These are phyloP conservation scores for Upupa epops DNA, from an alignment of 2,113 vertebrate species.

Conservation along the genomic window DNA sequence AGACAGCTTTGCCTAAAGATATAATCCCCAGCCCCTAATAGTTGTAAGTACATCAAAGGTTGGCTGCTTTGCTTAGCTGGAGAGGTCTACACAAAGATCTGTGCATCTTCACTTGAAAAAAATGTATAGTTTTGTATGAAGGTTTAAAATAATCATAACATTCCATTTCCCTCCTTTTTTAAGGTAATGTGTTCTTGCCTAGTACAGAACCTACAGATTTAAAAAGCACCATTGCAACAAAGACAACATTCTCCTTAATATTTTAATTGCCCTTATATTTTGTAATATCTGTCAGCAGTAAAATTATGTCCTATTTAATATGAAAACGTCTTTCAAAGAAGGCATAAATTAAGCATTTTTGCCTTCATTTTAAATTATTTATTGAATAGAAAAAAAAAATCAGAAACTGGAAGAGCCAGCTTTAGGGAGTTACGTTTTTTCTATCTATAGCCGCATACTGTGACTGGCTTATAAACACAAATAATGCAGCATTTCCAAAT, in stretches of 20 bases:
- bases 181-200: not conserved
- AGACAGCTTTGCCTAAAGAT: slow-evolving; percentile 71
- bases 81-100: slow-evolving; percentile 46
- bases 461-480: not conserved
- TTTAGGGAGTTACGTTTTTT: not conserved
- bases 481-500: not conserved
- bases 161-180: not conserved
- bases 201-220: not conserved
- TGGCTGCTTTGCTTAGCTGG: slow-evolving; percentile 66
- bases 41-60: slow-evolving; percentile 73
- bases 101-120: slow-evolving; percentile 62
- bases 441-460: not conserved
- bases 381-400: not conserved
- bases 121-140: slow-evolving; percentile 53
- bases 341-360: not conserved
- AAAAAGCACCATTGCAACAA: not conserved
- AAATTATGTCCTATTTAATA: not conserved
- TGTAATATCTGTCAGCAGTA: not conserved
- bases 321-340: not conserved
- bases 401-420: not conserved
- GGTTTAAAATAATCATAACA: slow-evolving; percentile 17
- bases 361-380: not conserved
- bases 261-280: not conserved
- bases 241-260: not conserved
- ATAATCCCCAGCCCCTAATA: slow-evolving; percentile 68